A percentile compares a stretch with the other conserved stretches of the same genome.
phyloP scores from a whole-genome alignment of 2,888 invertebrate genomes.

The Crepidodera aurea region DNA sequence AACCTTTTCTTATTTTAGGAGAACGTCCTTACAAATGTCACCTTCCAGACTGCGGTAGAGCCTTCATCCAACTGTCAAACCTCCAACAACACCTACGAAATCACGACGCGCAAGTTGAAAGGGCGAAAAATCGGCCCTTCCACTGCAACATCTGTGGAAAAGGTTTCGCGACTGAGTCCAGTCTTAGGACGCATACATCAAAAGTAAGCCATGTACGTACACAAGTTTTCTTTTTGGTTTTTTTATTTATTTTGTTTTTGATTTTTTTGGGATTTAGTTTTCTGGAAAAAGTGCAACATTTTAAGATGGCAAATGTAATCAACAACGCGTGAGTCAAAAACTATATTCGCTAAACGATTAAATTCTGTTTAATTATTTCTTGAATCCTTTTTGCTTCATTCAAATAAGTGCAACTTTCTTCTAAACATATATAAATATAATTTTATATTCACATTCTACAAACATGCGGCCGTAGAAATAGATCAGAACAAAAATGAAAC shows the following conservation, averaged over 20 bases:
- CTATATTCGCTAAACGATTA: no score
- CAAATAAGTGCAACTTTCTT: no score
- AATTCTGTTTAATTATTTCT: no score
- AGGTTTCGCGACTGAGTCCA: conserved; percentile 95
- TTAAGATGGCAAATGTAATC: no score
- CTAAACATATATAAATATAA: no score
- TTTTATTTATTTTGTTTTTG: conserved; percentile 35
- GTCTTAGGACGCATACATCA: conserved; percentile 92
- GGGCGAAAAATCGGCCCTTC: conserved; percentile 94
- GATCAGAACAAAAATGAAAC: no score
- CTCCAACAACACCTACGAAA: conserved; percentile 95
- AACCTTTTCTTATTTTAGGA: conserved; percentile 68
- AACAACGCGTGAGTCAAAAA: no score
- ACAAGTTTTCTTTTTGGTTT: conserved; percentile 49
- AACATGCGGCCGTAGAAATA: no score
- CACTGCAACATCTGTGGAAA: conserved; percentile 97
- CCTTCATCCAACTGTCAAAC: conserved; percentile 96
- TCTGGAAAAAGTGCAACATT: conserved; percentile 31
- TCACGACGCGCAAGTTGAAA: conserved; percentile 94
- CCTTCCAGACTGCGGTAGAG: conserved; percentile 92
- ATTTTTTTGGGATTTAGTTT: conserved; percentile 37
- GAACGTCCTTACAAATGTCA: conserved; percentile 98
- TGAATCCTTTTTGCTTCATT: no score
- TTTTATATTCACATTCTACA: no score
- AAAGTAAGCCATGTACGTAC: conserved; percentile 87